These are phyloP conservation scores for Creontiades dilutus DNA, from an alignment of 2,888 invertebrate genomes.

Conservation along the genomic window DNA sequence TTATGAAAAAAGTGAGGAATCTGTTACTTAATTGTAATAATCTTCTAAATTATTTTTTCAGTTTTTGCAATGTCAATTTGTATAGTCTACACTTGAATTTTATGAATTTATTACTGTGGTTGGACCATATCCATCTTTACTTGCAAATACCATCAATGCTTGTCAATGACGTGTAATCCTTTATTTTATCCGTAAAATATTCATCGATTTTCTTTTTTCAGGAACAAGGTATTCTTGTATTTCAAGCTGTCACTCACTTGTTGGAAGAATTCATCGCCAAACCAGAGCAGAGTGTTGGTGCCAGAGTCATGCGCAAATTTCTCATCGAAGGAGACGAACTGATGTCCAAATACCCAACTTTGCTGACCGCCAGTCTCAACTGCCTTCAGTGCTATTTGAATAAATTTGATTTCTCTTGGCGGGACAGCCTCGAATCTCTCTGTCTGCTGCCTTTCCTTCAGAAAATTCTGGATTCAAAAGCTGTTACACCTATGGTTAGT, in stretches of 20 bases:
- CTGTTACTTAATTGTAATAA: no score
- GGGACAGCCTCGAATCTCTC: conserved; percentile 72
- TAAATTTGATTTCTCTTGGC: conserved; percentile 70
- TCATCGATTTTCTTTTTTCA: conserved; percentile 6
- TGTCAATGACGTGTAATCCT: neutral
- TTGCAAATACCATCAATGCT: neutral
- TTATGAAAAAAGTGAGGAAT: neutral
- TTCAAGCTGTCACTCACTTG: conserved; percentile 71
- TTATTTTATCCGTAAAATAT: neutral
- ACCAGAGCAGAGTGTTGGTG: conserved; percentile 30
- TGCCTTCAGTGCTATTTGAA: conserved; percentile 66
- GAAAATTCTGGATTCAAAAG: conserved; percentile 58
- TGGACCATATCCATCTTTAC: neutral
- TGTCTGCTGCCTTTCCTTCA: conserved; percentile 66
- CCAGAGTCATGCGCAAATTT: neutral
- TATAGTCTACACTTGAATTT: no score
- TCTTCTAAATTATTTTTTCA: no score
- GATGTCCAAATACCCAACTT: conserved; percentile 42
- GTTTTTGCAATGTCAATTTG: neutral
- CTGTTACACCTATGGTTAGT: conserved; percentile 67
- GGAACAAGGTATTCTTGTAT: conserved; percentile 72
- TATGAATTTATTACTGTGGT: neutral
- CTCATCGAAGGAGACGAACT: conserved; percentile 55
- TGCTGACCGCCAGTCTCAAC: conserved; percentile 67
- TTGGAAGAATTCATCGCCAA: conserved; percentile 65